These are phyloP conservation scores for Tinea pellionella DNA, from an alignment of 2,888 invertebrate species.

Conservation along the genomic window DNA sequence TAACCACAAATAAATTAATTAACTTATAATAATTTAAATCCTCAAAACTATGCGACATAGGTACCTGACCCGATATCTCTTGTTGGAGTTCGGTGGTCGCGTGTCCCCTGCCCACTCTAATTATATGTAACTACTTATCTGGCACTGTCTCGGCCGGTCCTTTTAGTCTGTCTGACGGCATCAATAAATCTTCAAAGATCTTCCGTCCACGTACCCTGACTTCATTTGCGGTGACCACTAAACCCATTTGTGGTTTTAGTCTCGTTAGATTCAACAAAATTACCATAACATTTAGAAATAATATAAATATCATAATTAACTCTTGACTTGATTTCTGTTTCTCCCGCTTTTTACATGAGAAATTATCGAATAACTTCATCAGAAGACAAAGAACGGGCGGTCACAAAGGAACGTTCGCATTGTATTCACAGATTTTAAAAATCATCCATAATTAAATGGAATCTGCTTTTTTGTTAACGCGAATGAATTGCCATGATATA, in stretches of 20 bases:
- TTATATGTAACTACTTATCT: constrained; percentile 55
- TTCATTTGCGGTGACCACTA: neutral
- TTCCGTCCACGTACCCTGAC: constrained; percentile 15
- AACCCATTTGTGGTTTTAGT: neutral
- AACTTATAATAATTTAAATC: neutral
- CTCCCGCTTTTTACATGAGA: neutral
- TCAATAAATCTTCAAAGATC: constrained; percentile 62
- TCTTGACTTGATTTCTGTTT: neutral
- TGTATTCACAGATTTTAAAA: constrained; percentile 69
- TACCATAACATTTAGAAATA: neutral
- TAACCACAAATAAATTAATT: neutral
- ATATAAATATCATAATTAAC: constrained; percentile 1
- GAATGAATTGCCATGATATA: constrained; percentile 55
- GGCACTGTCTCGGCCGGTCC: constrained; percentile 46
- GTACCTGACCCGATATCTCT: neutral
- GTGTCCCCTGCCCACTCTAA: constrained; percentile 46
- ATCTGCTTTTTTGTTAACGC: constrained; percentile 48
- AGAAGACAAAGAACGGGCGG: constrained; percentile 40
- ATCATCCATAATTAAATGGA: constrained; percentile 68
- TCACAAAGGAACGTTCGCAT: constrained; percentile 59
- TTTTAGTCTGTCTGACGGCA: constrained; percentile 51
- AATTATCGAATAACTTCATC: constrained; percentile 55
- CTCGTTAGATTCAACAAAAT: neutral
- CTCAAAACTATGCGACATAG: neutral
- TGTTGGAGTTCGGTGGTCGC: constrained; percentile 41